Evolutionary conservation across 2,797 vertebrate genomes (phyloP).

Genomic region (Caiman crocodilus): DNA sequence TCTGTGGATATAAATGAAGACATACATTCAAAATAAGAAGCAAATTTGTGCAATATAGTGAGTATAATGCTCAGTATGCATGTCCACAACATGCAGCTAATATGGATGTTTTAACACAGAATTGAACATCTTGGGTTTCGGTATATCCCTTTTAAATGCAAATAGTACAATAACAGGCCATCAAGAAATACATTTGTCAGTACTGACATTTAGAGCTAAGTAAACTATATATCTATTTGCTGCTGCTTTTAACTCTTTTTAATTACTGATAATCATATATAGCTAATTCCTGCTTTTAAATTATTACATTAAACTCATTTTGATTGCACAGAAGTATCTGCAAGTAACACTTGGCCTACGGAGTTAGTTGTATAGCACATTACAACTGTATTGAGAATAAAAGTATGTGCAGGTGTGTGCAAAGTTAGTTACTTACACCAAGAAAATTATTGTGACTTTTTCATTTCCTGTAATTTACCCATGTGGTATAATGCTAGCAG

Average conservation of each 20-base stretch:
- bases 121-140: neutral
- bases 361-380: neutral
- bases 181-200: constrained; percentile 1
- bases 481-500: neutral
- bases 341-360: neutral
- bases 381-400: neutral
- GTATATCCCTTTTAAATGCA: constrained; percentile 19
- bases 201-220: neutral
- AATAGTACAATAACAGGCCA: neutral
- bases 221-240: neutral
- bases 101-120: neutral
- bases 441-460: neutral
- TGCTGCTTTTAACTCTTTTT: neutral
- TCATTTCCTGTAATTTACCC: neutral
- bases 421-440: neutral
- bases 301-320: neutral
- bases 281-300: neutral
- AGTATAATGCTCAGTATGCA: neutral
- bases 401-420: neutral
- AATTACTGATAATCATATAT: neutral
- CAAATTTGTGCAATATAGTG: neutral
- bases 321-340: neutral
- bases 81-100: neutral
- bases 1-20: constrained; percentile 27
- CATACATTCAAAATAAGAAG: constrained; percentile 2